phyloP scores from a whole-genome alignment of 2,888 invertebrate species.

The Strigamia maritima region DNA sequence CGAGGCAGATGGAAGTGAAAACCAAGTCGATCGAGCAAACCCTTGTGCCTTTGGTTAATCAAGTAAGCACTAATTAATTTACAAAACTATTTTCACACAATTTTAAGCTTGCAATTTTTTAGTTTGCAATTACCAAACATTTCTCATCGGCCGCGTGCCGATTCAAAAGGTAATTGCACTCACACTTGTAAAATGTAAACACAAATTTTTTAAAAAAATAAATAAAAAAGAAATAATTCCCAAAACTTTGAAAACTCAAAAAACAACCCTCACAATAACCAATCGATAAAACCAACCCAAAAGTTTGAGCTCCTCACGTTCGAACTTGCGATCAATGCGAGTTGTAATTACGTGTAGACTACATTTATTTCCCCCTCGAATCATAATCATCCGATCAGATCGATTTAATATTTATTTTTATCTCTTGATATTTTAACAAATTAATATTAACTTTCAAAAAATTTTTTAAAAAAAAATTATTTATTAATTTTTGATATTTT shows the following conservation, averaged over 20 bases:
- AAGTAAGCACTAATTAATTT: constrained; percentile 63
- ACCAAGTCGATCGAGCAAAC: constrained; percentile 93
- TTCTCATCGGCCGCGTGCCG: background rate
- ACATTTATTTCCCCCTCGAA: background rate
- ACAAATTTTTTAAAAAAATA: background rate
- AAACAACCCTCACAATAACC: background rate
- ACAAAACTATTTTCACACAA: background rate
- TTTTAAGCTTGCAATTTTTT: background rate
- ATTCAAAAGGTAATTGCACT: constrained; percentile 16
- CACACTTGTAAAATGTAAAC: background rate
- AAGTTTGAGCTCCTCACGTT: background rate
- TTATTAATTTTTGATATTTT: background rate
- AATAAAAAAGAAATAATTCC: background rate
- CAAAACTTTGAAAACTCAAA: background rate
- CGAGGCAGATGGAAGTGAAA: constrained; percentile 69
- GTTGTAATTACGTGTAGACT: background rate
- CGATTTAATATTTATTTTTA: background rate
- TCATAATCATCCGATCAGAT: background rate
- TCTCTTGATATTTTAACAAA: background rate
- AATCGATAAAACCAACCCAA: background rate
- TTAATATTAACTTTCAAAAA: too few relatives aligned
- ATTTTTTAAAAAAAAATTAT: background rate
- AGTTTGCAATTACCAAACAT: background rate
- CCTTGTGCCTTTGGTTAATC: constrained; percentile 86
- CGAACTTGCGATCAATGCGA: constrained; percentile 16